These are phyloP conservation scores for Mustela lutreola DNA, from an alignment of 2,113 vertebrate genomes.

Conservation along the genomic window DNA sequence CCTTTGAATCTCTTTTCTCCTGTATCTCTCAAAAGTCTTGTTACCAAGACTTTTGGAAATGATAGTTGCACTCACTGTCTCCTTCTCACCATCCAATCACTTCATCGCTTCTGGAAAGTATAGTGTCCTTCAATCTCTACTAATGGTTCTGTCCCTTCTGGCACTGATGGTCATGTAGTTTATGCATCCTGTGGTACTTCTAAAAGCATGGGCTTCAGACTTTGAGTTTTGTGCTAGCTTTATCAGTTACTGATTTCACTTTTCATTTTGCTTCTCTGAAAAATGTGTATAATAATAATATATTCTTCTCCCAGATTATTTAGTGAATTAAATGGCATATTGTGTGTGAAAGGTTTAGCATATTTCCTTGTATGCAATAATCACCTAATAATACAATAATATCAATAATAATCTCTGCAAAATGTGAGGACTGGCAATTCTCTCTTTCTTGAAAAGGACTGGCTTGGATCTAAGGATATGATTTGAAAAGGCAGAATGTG, in stretches of 20 bases:
- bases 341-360: neutral
- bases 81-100: neutral
- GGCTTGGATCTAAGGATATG: neutral
- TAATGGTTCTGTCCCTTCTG: neutral
- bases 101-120: neutral
- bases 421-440: neutral
- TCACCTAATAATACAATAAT: neutral
- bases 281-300: neutral
- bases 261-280: neutral
- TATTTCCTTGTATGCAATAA: neutral
- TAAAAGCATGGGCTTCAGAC: neutral
- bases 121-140: neutral
- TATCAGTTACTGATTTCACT: neutral
- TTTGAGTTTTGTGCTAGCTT: neutral
- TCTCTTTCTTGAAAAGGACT: constrained; percentile 15
- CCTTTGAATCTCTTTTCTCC: neutral
- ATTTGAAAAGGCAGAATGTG: neutral
- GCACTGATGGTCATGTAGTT: neutral
- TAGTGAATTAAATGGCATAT: neutral
- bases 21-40: neutral
- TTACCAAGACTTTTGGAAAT: neutral
- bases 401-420: neutral
- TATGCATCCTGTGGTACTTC: neutral
- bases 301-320: neutral
- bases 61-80: neutral